phyloP scores from a whole-genome alignment of 2,113 vertebrate genomes.

The Orcinus orca region DNA sequence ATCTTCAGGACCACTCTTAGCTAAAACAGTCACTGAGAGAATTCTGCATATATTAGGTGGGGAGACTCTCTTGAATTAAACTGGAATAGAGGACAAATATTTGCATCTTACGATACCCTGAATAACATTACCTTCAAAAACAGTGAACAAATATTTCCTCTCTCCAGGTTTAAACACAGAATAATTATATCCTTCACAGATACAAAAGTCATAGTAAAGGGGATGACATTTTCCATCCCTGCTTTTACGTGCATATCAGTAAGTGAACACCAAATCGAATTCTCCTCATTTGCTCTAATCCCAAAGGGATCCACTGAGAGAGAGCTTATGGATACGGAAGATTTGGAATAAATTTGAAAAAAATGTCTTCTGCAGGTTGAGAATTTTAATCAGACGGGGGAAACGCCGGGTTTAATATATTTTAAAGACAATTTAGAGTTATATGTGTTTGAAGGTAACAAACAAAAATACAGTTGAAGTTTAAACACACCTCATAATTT shows the following conservation, averaged over 20 bases:
- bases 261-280: conserved; percentile 48
- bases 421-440: conserved; percentile 27
- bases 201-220: conserved; percentile 28
- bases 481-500: not conserved
- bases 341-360: not conserved
- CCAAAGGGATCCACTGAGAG: not conserved
- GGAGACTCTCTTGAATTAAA: not conserved
- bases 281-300: conserved; percentile 41
- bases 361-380: not conserved
- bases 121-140: conserved; percentile 42
- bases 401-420: not conserved
- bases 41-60: not conserved
- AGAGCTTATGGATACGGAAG: not conserved
- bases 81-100: not conserved
- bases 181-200: conserved; percentile 19
- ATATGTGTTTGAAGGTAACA: not conserved
- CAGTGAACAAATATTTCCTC: conserved; percentile 11
- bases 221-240: conserved; percentile 49
- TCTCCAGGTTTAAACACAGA: conserved; percentile 43
- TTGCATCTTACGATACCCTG: not conserved
- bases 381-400: not conserved
- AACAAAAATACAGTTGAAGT: not conserved
- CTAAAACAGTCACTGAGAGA: conserved; percentile 13
- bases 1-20: not conserved
- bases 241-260: conserved; percentile 19